These are phyloP conservation scores for Epinotia ramella DNA, from an alignment of 2,888 invertebrate genomes.

Conservation along the genomic window DNA sequence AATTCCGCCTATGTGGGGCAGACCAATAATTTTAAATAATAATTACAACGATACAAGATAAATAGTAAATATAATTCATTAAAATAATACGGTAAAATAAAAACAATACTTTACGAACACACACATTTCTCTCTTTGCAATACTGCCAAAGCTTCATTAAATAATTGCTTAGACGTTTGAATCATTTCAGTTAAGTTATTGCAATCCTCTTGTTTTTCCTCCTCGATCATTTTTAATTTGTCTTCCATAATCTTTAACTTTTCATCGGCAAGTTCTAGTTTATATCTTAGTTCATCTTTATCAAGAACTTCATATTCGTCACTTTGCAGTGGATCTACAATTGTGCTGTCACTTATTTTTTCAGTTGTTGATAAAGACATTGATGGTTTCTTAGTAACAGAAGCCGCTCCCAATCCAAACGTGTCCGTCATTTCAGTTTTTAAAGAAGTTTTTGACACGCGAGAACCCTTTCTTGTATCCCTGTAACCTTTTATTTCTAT, in stretches of 20 bases:
- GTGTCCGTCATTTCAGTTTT: conserved; percentile 57
- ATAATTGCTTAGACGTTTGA: conserved; percentile 83
- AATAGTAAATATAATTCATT: conserved; percentile 31
- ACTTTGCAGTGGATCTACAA: conserved; percentile 60
- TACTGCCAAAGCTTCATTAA: conserved; percentile 81
- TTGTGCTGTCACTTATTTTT: conserved; percentile 64
- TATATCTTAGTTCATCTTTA: conserved; percentile 75
- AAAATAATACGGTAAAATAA: conserved; percentile 40
- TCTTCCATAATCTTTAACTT: conserved; percentile 87
- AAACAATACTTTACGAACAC: conserved; percentile 61
- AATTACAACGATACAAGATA: not conserved
- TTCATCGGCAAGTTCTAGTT: conserved; percentile 87
- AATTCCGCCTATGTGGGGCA: no score
- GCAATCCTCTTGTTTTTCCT: conserved; percentile 86
- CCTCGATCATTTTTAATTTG: conserved; percentile 86
- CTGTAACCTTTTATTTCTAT: conserved; percentile 63
- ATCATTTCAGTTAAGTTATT: conserved; percentile 83
- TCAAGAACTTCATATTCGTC: conserved; percentile 67
- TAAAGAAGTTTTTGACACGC: conserved; percentile 62
- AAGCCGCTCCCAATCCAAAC: conserved; percentile 49
- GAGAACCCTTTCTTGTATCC: conserved; percentile 67
- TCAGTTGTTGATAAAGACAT: conserved; percentile 60
- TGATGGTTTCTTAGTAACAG: conserved; percentile 62
- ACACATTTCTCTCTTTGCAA: conserved; percentile 77
- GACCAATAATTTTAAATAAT: not conserved